Conservation (phyloP, 2,797 vertebrate genomes). For the Arctocebus calabarensis region DNA sequence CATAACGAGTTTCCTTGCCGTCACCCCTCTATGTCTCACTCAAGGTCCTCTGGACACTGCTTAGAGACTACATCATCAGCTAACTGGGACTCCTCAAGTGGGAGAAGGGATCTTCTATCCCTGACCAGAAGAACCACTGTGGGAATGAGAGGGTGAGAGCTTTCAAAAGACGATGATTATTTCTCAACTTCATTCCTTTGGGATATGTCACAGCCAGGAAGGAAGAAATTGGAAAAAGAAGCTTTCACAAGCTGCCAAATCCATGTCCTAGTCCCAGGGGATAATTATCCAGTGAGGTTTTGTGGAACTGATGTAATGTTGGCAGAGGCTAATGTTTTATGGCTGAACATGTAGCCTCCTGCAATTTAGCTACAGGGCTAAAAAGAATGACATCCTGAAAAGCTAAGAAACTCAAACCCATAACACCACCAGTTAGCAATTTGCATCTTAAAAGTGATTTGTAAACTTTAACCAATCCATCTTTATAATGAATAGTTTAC, state of each 20-base stretch:
- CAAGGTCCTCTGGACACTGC: not conserved
- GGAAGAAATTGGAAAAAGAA: constrained; percentile 80
- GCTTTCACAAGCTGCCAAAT: constrained; percentile 82
- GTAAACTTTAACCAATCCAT: constrained; percentile 72
- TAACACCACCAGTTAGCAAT: constrained; percentile 74
- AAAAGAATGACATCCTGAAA: constrained; percentile 77
- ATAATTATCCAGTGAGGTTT: constrained; percentile 79
- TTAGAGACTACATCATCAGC: constrained; percentile 35
- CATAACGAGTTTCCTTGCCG: not conserved
- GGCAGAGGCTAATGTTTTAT: constrained; percentile 75
- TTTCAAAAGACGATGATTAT: constrained; percentile 75
- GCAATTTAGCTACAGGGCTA: constrained; percentile 75
- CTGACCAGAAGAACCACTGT: constrained; percentile 76
- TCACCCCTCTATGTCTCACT: not conserved
- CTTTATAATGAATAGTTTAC: constrained; percentile 63
- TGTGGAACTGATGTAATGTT: constrained; percentile 82
- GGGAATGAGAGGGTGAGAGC: constrained; percentile 75
- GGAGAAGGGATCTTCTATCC: constrained; percentile 39
- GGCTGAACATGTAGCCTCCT: constrained; percentile 80
- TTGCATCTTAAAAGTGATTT: constrained; percentile 66
- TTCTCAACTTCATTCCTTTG: constrained; percentile 85
- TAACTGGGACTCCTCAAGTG: constrained; percentile 3
- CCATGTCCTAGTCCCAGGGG: constrained; percentile 73
- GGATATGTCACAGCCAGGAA: constrained; percentile 83
- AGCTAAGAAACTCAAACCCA: constrained; percentile 63